Conservation (phyloP, 2,797 vertebrate species). For the Gymnoscopelus braueri region DNA sequence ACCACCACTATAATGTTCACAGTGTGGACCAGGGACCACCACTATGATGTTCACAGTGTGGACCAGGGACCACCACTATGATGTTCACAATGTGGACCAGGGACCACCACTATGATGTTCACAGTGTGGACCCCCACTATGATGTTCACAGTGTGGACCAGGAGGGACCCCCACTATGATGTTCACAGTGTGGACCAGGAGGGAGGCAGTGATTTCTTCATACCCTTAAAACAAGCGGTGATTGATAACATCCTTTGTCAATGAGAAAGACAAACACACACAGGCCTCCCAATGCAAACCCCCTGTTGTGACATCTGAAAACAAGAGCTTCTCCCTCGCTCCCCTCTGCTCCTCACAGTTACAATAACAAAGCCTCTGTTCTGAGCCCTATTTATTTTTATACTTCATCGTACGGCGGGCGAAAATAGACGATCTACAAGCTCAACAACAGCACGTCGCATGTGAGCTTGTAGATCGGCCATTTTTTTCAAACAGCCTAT, state of each 20-base stretch:
- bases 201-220: constrained; percentile 43
- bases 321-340: constrained; percentile 64
- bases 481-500: too few relatives aligned
- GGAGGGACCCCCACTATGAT: neutral
- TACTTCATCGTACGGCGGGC: neutral
- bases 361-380: constrained; percentile 72
- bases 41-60: constrained; percentile 9
- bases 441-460: too few relatives aligned
- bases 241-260: constrained; percentile 70
- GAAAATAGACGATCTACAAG: neutral
- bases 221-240: constrained; percentile 36
- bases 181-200: constrained; percentile 1
- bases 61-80: too few relatives aligned
- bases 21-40: neutral
- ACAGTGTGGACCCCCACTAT: neutral
- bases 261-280: constrained; percentile 76
- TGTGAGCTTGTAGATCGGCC: too few relatives aligned
- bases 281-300: constrained; percentile 39
- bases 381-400: constrained; percentile 15
- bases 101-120: constrained; percentile 4
- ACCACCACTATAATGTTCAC: too few relatives aligned
- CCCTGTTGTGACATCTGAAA: constrained; percentile 65
- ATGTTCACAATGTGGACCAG: too few relatives aligned
- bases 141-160: too few relatives aligned
- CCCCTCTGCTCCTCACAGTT: constrained; percentile 28